phyloP scores from a whole-genome alignment of 2,888 invertebrate genomes.

The Dromius quadrimaculatus region DNA sequence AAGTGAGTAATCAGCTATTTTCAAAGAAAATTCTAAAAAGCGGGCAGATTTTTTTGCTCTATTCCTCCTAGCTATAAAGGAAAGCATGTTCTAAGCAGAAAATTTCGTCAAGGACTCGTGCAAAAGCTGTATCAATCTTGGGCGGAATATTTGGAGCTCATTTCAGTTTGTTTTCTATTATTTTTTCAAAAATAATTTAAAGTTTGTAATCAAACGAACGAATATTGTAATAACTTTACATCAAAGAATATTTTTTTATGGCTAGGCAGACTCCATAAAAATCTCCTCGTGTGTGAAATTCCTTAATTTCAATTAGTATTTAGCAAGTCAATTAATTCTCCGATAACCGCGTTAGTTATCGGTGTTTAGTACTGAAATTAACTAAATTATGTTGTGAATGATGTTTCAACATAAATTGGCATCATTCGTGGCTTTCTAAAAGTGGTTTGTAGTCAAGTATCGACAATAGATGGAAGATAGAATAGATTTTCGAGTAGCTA shows the following conservation, averaged over 20 bases:
- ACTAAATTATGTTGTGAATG: slow-evolving; percentile 21
- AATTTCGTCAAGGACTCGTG: no score
- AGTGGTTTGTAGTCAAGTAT: slow-evolving; percentile 38
- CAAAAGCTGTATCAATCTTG: no score
- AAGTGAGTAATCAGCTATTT: slow-evolving; percentile 30
- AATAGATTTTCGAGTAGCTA: slow-evolving; percentile 49
- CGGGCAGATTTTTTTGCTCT: no score
- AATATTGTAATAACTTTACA: no score
- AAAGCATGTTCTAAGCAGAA: no score
- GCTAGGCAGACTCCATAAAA: not conserved
- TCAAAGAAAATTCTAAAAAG: slow-evolving; percentile 23
- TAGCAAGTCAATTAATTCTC: slow-evolving; percentile 4
- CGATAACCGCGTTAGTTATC: not conserved
- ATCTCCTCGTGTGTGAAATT: not conserved
- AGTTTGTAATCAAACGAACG: no score
- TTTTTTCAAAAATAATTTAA: no score
- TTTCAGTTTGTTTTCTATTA: no score
- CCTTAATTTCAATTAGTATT: not conserved
- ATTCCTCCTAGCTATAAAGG: no score
- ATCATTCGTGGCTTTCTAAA: slow-evolving; percentile 40
- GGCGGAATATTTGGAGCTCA: no score
- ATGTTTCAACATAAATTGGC: slow-evolving; percentile 23
- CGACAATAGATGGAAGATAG: slow-evolving; percentile 46
- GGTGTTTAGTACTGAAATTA: slow-evolving; percentile 11
- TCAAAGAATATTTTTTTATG: not conserved